Percentiles rank a stretch among this genome's conserved stretches.
Evolutionary conservation across 1,140 invertebrate genomes (phyloP).

Genomic region (Drosophila pandora): DNA sequence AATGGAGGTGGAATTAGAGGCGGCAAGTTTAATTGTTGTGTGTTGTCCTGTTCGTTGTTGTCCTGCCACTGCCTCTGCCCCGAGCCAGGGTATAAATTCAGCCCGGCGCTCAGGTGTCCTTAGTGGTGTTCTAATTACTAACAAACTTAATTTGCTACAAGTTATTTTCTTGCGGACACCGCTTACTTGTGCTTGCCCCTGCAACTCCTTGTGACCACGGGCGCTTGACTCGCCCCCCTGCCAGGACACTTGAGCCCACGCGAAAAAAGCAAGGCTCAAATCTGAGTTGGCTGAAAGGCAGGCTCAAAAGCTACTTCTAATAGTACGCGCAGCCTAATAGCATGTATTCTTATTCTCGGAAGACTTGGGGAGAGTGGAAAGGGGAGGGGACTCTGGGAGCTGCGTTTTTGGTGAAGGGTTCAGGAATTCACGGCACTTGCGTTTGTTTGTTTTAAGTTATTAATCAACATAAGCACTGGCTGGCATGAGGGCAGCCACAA

Average conservation of each 20-base stretch:
- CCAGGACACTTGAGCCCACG: conserved; percentile 48
- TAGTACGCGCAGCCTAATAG: background rate
- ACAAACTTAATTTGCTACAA: conserved; percentile 82
- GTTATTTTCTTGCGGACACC: conserved; percentile 71
- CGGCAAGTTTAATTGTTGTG: conserved; percentile 72
- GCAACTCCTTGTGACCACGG: conserved; percentile 23
- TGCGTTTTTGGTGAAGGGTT: background rate
- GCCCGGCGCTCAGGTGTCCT: conserved; percentile 73
- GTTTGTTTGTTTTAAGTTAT: background rate
- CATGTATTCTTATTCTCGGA: too few relatives aligned
- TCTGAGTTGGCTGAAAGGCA: background rate
- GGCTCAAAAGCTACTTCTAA: too few relatives aligned
- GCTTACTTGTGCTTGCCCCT: conserved; percentile 31
- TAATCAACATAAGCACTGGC: conserved; percentile 2
- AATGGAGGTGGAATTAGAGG: conserved; percentile 37
- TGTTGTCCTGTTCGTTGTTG: conserved; percentile 46
- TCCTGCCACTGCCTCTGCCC: conserved; percentile 6
- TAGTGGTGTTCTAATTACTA: conserved; percentile 82
- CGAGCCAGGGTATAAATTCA: conserved; percentile 30
- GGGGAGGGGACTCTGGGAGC: too few relatives aligned
- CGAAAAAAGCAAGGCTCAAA: conserved; percentile 12
- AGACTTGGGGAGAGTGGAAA: background rate
- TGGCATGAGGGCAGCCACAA: conserved; percentile 22
- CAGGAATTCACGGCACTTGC: background rate
- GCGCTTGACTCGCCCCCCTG: conserved; percentile 32